Conservation (phyloP, 2,113 vertebrate genomes). For the Strix uralensis region DNA sequence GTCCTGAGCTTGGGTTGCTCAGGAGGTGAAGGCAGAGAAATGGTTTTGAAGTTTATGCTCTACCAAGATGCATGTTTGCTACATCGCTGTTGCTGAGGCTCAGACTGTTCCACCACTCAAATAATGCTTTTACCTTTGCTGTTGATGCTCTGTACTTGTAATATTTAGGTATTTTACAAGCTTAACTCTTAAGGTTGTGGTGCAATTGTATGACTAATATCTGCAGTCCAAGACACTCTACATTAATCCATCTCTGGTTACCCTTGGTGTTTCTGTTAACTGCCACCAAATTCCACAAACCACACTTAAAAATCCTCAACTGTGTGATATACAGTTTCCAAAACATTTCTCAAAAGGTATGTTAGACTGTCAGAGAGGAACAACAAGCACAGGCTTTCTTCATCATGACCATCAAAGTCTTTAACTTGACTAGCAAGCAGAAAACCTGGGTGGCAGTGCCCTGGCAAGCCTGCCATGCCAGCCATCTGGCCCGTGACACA, state of each 20-base stretch:
- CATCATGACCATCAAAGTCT: neutral
- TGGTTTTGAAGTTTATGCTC: neutral
- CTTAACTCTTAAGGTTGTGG: neutral
- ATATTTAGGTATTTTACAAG: neutral
- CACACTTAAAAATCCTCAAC: neutral
- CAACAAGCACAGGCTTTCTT: neutral
- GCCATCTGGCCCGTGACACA: fast-evolving
- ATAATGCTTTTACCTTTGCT: neutral
- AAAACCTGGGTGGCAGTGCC: neutral
- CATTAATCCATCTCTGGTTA: neutral
- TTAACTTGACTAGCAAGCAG: neutral
- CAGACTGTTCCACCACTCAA: neutral
- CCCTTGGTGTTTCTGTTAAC: neutral
- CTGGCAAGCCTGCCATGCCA: fast-evolving
- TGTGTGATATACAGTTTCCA: neutral
- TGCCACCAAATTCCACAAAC: neutral
- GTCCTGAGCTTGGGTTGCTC: neutral
- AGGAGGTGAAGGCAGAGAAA: neutral
- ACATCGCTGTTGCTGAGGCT: neutral
- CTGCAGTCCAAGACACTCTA: neutral
- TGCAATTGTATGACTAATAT: neutral
- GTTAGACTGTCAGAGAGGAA: neutral
- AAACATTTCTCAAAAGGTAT: neutral
- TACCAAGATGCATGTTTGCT: neutral
- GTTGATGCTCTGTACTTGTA: neutral